Base-by-base conservation (phyloP, 2,888 invertebrate genomes). In the Calameuta pallipes region DNA sequence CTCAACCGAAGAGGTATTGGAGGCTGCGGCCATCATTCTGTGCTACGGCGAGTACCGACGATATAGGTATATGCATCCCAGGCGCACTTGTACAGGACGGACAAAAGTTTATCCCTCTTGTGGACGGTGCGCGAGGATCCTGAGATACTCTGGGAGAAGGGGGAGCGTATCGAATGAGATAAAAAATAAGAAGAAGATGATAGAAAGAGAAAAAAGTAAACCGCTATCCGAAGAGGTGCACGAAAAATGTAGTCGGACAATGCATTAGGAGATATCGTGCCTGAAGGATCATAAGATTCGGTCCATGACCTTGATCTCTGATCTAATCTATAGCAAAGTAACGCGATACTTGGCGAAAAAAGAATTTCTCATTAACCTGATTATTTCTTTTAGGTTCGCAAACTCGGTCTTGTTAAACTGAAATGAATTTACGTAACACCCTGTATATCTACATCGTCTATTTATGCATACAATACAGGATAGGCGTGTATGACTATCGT, bases 1-100 rank as follows among this genome's bases (percentile, higher is more conserved):
- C 79, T 77, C 75, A 41, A 69, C 37, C 31, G 15, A 33, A 71
- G 69, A 74, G 41, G 68, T 34, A 41, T 69, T 34, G 69, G 35
- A 34, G 13, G 71, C 71, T 30, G 15, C 31, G 30, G 56, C 56
- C 56, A 56, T 56, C 23, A 23, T 56, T 56, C 56, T 56, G 9
- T 23, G 56, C 23, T 23, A 23, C 23, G 23, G 6, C 9, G 9
- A 56, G 56, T 56, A 56, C 56, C 56, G 9, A 23, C 56, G 9
- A 23, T 56, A 56, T 23, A 56, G 56, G 23, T 56, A 56, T 23
- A 56, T 23, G 23, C 9, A 56, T 56, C 9, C 23, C 56, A 56
- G 56, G 41, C 23, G 9, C 56, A 23, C 56, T 56, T 23, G 23
- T 56, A 56, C 56, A 56, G 23, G 23, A 56, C 23, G 56, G 56